phyloP scores from a whole-genome alignment of 2,113 vertebrate species.

The Micronisus gabar region DNA sequence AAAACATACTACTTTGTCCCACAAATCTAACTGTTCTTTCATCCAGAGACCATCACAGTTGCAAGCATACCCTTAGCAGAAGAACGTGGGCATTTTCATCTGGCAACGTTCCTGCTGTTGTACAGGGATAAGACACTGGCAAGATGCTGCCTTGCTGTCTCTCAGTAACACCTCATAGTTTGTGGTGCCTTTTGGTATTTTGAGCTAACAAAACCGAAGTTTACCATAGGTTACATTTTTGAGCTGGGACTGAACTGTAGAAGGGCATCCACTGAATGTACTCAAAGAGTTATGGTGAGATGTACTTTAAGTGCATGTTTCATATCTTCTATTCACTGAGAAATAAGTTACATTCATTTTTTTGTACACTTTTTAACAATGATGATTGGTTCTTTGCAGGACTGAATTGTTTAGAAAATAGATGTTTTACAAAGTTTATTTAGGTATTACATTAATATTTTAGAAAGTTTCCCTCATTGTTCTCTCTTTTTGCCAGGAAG shows the following conservation, averaged over 20 bases:
- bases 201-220: background rate
- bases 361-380: background rate
- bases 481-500: background rate
- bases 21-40: background rate
- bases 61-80: background rate
- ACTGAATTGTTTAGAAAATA: background rate
- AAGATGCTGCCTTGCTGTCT: accelerated
- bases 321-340: background rate
- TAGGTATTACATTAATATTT: constrained; percentile 9
- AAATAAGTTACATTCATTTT: background rate
- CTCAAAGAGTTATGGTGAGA: background rate
- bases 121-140: background rate
- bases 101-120: background rate
- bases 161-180: background rate
- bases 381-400: background rate
- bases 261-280: background rate
- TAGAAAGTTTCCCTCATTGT: background rate
- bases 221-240: background rate
- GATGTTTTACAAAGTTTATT: background rate
- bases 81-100: background rate
- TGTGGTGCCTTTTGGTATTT: background rate
- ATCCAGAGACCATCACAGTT: background rate
- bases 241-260: background rate
- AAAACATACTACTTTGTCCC: background rate
- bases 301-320: background rate